phyloP scores from a whole-genome alignment of 1,140 invertebrate species.

The Drosophila persimilis region DNA sequence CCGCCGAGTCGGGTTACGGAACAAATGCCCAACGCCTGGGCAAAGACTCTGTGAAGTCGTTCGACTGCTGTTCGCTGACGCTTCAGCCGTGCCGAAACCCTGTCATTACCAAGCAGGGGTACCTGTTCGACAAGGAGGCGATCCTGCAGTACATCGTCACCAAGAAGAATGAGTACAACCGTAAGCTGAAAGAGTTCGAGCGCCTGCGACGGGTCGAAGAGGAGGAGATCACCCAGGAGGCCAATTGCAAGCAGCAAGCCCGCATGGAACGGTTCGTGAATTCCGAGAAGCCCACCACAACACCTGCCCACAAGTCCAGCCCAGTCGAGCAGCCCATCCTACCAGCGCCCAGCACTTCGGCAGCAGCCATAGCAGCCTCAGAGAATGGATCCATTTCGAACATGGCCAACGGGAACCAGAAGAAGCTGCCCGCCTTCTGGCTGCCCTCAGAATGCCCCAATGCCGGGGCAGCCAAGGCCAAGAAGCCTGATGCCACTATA shows the following conservation, averaged over 20 bases:
- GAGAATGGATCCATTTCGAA: constrained; percentile 87
- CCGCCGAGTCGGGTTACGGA: constrained; percentile 94
- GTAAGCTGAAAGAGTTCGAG: constrained; percentile 96
- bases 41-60: constrained; percentile 96
- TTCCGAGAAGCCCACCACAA: constrained; percentile 77
- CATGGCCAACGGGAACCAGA: constrained; percentile 87
- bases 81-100: constrained; percentile 90
- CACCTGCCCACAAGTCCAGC: constrained; percentile 48
- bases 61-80: constrained; percentile 98
- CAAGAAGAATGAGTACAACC: constrained; percentile 96
- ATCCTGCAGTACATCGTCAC: constrained; percentile 97
- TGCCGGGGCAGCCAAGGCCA: constrained; percentile 87
- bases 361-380: constrained; percentile 30
- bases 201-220: constrained; percentile 92
- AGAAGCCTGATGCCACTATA: constrained; percentile 96
- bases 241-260: constrained; percentile 84
- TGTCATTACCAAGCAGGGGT: constrained; percentile 90
- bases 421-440: constrained; percentile 98
- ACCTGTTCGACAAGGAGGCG: constrained; percentile 98
- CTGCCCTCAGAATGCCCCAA: constrained; percentile 96
- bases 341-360: constrained; percentile 40
- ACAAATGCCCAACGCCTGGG: constrained; percentile 93
- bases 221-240: constrained; percentile 84
- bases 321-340: constrained; percentile 25
- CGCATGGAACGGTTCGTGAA: constrained; percentile 91